Percentiles rank a stretch among this genome's conserved stretches.
Conservation (phyloP, 2,113 vertebrate species). For the Gopherus evgoodei region DNA sequence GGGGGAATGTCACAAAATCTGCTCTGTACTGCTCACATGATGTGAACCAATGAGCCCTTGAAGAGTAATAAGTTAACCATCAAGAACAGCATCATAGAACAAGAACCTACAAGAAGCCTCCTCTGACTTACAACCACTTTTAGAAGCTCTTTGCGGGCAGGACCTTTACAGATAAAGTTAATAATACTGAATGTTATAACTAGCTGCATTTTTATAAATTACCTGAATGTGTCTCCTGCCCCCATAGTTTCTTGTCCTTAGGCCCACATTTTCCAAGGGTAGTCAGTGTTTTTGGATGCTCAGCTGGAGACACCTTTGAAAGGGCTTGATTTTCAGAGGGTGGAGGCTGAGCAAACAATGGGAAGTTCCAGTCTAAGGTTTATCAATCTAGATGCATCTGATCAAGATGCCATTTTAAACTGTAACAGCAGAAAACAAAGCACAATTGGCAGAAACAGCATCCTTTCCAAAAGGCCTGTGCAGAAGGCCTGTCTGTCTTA, state of each 20-base stretch:
- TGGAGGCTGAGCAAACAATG: neutral
- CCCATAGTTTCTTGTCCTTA: neutral
- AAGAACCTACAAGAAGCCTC: conserved; percentile 5
- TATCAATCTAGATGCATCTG: conserved; percentile 3
- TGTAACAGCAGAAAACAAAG: conserved; percentile 43
- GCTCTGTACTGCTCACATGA: neutral
- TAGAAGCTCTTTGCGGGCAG: conserved; percentile 29
- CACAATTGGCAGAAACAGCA: conserved; percentile 27
- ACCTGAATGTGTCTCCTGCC: neutral
- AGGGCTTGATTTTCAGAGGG: neutral
- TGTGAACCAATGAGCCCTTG: neutral
- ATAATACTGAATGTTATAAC: conserved; percentile 45
- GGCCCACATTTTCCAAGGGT: conserved; percentile 23
- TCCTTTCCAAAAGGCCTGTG: conserved; percentile 43
- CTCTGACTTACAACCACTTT: conserved; percentile 27
- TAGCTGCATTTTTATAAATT: neutral
- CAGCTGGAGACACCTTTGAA: conserved; percentile 18
- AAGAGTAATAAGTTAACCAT: neutral
- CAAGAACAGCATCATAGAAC: neutral
- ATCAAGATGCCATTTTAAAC: conserved; percentile 31
- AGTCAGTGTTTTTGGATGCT: neutral
- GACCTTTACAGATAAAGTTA: conserved; percentile 9
- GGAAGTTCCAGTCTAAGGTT: neutral
- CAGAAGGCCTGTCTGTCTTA: conserved; percentile 47
- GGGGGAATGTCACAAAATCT: neutral